phyloP scores from a whole-genome alignment of 2,888 invertebrate species.

The Sisyra nigra region DNA sequence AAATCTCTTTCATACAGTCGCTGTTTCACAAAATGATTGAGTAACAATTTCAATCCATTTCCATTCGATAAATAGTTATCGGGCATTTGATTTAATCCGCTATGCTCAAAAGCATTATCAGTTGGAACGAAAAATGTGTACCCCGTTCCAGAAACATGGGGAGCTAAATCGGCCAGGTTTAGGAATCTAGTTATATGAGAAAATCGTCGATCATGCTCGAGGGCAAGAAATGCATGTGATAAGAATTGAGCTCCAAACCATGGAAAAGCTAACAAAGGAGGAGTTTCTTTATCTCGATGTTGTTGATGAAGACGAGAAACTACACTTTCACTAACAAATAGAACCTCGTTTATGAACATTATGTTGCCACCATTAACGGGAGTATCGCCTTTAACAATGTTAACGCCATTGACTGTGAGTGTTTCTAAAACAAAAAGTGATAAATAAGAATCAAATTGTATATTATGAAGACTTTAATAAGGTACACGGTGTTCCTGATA shows the following conservation, averaged over 20 bases:
- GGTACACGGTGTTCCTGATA: too few relatives aligned
- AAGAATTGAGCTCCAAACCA: slow-evolving; percentile 48
- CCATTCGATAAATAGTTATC: slow-evolving; percentile 38
- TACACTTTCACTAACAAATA: slow-evolving; percentile 43
- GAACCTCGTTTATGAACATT: slow-evolving; percentile 42
- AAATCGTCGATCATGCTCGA: slow-evolving; percentile 38
- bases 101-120: slow-evolving; percentile 44
- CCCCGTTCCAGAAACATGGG: slow-evolving; percentile 42
- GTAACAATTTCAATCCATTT: slow-evolving; percentile 37
- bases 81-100: slow-evolving; percentile 39
- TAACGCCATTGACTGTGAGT: slow-evolving; percentile 39
- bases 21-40: slow-evolving; percentile 45
- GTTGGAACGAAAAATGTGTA: slow-evolving; percentile 56
- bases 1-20: slow-evolving; percentile 41
- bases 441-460: too few relatives aligned
- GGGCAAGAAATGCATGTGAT: slow-evolving; percentile 41
- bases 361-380: slow-evolving; percentile 41
- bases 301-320: slow-evolving; percentile 43
- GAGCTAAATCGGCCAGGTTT: slow-evolving; percentile 43
- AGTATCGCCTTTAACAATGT: slow-evolving; percentile 41
- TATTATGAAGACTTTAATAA: too few relatives aligned
- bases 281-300: slow-evolving; percentile 47
- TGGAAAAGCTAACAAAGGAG: slow-evolving; percentile 43
- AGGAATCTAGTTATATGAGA: slow-evolving; percentile 41
- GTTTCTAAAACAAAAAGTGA: slow-evolving; percentile 31